A percentile compares a stretch with the other conserved stretches of the same genome.
Evolutionary conservation across 2,113 vertebrate species (phyloP).

Genomic region (Eulemur macaco): DNA sequence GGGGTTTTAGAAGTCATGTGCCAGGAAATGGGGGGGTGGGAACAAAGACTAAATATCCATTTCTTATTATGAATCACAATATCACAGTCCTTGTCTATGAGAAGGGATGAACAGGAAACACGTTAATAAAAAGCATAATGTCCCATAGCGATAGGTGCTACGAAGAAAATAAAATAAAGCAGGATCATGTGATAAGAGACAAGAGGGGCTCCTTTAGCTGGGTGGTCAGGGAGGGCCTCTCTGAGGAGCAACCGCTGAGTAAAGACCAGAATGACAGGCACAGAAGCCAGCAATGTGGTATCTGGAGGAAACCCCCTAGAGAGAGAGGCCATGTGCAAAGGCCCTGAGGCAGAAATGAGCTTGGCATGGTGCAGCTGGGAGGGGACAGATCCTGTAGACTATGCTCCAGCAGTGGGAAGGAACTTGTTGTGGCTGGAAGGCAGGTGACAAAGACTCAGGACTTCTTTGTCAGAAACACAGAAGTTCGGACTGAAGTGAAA

Average conservation of each 20-base stretch:
- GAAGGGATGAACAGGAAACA: not conserved
- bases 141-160: not conserved
- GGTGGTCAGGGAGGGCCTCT: not conserved
- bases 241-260: not conserved
- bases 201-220: not conserved
- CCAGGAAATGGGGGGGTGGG: not conserved
- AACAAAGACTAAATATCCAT: not conserved
- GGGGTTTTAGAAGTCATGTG: not conserved
- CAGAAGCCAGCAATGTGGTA: not conserved
- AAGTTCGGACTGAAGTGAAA: not conserved
- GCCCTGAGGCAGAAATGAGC: not conserved
- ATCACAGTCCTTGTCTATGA: not conserved
- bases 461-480: not conserved
- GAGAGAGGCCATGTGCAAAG: not conserved
- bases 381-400: not conserved
- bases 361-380: not conserved
- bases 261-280: not conserved
- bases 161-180: not conserved
- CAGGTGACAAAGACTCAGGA: not conserved
- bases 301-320: not conserved
- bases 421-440: not conserved
- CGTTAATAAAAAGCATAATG: not conserved
- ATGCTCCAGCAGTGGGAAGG: fast-evolving
- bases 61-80: not conserved
- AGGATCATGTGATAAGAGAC: fast-evolving